Evolutionary conservation across 2,797 vertebrate species (phyloP), one percentile per base, ranked within the genome.

Genomic region (Urophycis tenuis): DNA sequence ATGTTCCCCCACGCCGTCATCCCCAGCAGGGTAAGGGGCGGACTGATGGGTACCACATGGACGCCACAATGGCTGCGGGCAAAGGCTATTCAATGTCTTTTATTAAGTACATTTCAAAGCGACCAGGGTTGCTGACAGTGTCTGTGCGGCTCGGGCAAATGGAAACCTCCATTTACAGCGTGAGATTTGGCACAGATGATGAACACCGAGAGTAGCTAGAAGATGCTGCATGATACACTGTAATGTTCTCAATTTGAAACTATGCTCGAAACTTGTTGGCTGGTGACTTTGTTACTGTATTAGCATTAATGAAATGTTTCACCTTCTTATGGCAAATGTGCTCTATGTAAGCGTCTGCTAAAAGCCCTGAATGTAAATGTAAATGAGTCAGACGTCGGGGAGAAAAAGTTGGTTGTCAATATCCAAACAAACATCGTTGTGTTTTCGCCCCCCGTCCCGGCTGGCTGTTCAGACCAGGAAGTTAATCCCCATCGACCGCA

Each of bases 1-100:
- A 95, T 98, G 89, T 99, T 98, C 87, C 96, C 96, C 78, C 95
- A 96, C 31, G 76, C 93, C 10, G 0, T 99, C 81, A 81, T 90
- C 82, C 90, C 92, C 74, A 89, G 94, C 92, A 95, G 92, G 90
- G 97, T 99, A 86, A 93, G 94, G 87, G 35, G 76, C 6, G n/a
- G n/a, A n/a, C n/a, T n/a, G n/a, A n/a, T n/a, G n/a, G n/a, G n/a
- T n/a, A n/a, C n/a, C n/a, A n/a, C n/a, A 60, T 5, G 2, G 30
- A 71, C 31, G 31, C 19, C 45, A 49, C 45, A 7, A 49, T 19
- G 22, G 45, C 45, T 19, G 7, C 45, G 5, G 45, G 22, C n/a
- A 17, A 22, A 49, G 45, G 6, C 45, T 3, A 49, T 17, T 49
- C 12, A 49, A 49, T 49, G 39, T 22, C 3, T 19, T 45, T 49